Base-by-base conservation (phyloP, 2,888 invertebrate species). In the Sipha maydis region DNA sequence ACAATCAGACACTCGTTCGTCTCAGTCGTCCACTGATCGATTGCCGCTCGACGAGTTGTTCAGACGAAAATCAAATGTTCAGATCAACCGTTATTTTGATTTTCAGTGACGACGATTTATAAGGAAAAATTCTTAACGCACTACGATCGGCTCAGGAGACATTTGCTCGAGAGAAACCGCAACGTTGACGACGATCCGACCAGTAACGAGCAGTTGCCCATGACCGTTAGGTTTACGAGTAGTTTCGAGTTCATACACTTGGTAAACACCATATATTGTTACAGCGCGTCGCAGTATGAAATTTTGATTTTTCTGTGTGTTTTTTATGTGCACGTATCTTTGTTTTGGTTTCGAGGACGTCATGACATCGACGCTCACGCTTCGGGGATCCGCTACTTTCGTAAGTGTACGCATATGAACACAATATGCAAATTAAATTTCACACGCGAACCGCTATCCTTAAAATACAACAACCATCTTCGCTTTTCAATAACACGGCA, bases 341-440 rank as follows among this genome's bases (percentile, higher is more conserved):
- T 21, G 73, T 73, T 34, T 73, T 19, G 73, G 11, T 85, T 85
- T n/a, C 41, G 7, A 85, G 85, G 85, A 85, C 19, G 71, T 85
- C 69, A 78, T 85, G 78, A 85, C 85, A 41, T 85, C 85, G 21
- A 85, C 48, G 11, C 85, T 85, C n/a, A 78, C 67, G 3, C 48
- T 85, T 17, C 77, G 14, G 11, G 85, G 85, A 71, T 21, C 34
- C 19, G 28, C 85, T 5, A 78, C 38, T 31, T 78, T 85, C 38
- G 85, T 85, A 79, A 78, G 85, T 78, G 54, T 56, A 56, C 19
- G 56, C 9, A 38, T 7, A 38, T 38, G 7, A 7, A 38, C 7
- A 38, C 7, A 7, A 38, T 7, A 7, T 38, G 7, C 4, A 38
- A 38, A 7, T 38, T 38, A 5, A 3, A 38, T 38, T 38, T 38